Conservation (phyloP, 2,113 vertebrate species). For the Hemichromis elongatus region DNA sequence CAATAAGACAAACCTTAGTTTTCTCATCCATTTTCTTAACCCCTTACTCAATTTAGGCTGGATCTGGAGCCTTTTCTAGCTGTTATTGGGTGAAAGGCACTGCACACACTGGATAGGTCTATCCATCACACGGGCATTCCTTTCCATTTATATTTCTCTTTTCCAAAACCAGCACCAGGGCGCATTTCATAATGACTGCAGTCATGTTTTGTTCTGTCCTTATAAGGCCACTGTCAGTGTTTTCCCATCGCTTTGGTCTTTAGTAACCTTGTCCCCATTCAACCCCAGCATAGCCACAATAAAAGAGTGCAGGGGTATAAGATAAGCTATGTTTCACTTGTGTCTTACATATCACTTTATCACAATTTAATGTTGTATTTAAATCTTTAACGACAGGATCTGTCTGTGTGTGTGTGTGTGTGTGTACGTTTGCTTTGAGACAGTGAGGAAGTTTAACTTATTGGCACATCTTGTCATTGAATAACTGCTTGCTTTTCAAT, state of each 20-base stretch:
- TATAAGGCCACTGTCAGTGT: not conserved
- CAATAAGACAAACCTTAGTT: not conserved
- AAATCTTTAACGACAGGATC: not conserved
- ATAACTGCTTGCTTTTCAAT: not conserved
- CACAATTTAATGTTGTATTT: not conserved
- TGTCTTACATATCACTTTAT: not conserved
- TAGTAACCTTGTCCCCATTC: not conserved
- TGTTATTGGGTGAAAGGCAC: not conserved
- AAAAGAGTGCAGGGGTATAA: not conserved
- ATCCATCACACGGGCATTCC: not conserved
- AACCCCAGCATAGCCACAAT: not conserved
- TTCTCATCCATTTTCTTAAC: not conserved
- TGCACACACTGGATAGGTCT: not conserved
- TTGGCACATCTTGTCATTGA: not conserved
- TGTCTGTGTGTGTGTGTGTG: not conserved
- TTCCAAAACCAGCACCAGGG: not conserved
- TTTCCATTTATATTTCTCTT: not conserved
- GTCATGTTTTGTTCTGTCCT: not conserved
- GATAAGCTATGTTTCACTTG: not conserved
- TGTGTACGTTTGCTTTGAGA: not conserved
- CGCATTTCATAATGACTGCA: not conserved
- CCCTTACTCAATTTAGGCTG: not conserved
- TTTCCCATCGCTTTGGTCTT: not conserved
- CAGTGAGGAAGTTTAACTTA: not conserved
- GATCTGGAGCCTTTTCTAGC: not conserved